These are phyloP conservation scores for Peromyscus aztecus DNA, from an alignment of 2,797 vertebrate species.

Conservation along the genomic window DNA sequence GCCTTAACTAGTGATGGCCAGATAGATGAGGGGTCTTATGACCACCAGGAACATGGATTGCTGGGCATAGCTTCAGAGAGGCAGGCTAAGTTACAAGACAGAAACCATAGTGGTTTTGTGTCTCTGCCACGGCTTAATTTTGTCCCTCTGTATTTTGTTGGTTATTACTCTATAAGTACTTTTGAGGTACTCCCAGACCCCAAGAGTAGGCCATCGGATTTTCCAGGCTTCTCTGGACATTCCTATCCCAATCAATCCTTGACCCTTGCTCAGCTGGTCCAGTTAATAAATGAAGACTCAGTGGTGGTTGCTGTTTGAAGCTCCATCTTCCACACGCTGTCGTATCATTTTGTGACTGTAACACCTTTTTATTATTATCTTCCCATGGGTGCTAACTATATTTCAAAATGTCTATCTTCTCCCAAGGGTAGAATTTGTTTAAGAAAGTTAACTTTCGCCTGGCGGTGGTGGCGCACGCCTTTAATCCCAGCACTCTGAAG, in stretches of 20 bases:
- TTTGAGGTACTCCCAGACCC: not conserved
- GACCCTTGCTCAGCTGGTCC: not conserved
- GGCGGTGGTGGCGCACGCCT: too few relatives aligned
- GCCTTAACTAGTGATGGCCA: not conserved
- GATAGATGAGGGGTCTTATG: not conserved
- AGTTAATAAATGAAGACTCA: not conserved
- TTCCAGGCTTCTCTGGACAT: not conserved
- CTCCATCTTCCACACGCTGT: not conserved
- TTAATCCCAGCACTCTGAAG: too few relatives aligned
- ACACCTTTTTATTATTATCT: conserved; percentile 16
- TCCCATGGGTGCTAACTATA: not conserved
- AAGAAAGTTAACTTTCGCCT: conserved; percentile 25
- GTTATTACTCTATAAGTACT: not conserved
- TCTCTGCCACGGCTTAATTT: not conserved
- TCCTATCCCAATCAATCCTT: not conserved
- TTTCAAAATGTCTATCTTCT: conserved; percentile 46
- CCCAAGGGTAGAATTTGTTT: conserved; percentile 11
- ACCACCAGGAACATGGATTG: not conserved
- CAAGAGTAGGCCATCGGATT: not conserved
- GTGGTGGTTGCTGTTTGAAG: not conserved
- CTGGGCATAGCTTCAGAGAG: not conserved
- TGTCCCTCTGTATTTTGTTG: not conserved
- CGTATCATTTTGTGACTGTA: not conserved
- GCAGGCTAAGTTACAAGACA: not conserved
- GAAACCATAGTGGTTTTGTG: not conserved